Conservation (phyloP, 2,797 vertebrate genomes). For the Rhinoraja longicauda region DNA sequence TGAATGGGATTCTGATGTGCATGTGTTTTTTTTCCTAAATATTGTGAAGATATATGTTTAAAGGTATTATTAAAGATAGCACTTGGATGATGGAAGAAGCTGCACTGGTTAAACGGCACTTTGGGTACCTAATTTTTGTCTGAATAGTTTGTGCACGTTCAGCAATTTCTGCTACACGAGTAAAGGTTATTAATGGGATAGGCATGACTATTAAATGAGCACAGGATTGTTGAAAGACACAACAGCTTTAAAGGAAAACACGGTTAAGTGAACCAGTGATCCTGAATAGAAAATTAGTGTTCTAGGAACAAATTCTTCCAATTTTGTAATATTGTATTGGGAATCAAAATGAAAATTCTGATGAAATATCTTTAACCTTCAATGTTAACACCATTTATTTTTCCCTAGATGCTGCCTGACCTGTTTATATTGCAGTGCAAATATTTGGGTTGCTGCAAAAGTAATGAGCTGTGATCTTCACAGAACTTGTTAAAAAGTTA, state of each 20-base stretch:
- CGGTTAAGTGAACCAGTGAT: neutral
- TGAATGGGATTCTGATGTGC: neutral
- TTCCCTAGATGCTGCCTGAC: too few relatives aligned
- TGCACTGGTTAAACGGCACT: neutral
- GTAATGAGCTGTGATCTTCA: neutral
- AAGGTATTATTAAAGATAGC: too few relatives aligned
- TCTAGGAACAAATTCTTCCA: neutral
- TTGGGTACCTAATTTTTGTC: neutral
- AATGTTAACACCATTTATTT: too few relatives aligned
- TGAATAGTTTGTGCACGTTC: neutral
- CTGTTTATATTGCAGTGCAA: neutral
- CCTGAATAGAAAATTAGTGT: neutral
- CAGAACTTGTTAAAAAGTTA: neutral
- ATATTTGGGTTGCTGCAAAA: slow-evolving; percentile 6
- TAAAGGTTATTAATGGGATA: neutral
- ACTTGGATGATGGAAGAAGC: neutral
- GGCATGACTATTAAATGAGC: neutral
- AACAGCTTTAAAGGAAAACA: neutral
- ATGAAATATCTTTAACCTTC: too few relatives aligned
- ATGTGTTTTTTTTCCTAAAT: too few relatives aligned
- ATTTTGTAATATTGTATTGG: neutral
- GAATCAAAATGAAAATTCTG: too few relatives aligned
- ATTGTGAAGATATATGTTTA: too few relatives aligned
- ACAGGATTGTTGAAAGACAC: neutral
- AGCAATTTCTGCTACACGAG: neutral